A percentile compares a stretch with the other conserved stretches of the same genome.
Conservation (phyloP, 2,113 vertebrate species). For the Sminthopsis crassicaudata region DNA sequence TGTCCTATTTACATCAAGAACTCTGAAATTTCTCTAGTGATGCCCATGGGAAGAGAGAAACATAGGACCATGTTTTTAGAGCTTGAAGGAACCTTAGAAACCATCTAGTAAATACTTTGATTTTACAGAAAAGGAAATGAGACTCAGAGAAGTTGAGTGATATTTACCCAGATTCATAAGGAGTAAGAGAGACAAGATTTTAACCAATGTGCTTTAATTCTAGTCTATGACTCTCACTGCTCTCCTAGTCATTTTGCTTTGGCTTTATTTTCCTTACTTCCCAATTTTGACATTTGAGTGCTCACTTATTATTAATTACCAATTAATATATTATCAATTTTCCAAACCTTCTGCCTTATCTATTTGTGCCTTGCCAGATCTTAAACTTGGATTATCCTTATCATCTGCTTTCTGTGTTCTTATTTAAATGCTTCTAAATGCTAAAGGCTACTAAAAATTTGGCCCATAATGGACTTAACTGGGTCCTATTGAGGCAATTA, state of each 20-base stretch:
- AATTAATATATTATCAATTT: neutral
- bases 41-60: neutral
- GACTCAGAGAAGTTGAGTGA: neutral
- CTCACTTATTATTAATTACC: no score
- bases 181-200: neutral
- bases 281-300: neutral
- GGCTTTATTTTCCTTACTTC: neutral
- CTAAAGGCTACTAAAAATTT: neutral
- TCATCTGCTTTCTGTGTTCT: neutral
- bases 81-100: neutral
- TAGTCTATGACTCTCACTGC: neutral
- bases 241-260: neutral
- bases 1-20: neutral
- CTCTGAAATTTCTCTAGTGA: neutral
- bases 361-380: neutral
- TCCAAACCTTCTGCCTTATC: neutral
- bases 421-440: neutral
- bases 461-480: neutral
- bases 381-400: neutral
- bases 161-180: neutral
- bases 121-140: neutral
- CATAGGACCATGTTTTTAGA: neutral
- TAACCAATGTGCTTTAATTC: neutral
- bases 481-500: neutral
- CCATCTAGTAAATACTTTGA: neutral